A percentile compares a stretch with the other conserved stretches of the same genome.
phyloP scores from a whole-genome alignment of 2,113 vertebrate genomes.

The Pseudorectes ferrugineus region DNA sequence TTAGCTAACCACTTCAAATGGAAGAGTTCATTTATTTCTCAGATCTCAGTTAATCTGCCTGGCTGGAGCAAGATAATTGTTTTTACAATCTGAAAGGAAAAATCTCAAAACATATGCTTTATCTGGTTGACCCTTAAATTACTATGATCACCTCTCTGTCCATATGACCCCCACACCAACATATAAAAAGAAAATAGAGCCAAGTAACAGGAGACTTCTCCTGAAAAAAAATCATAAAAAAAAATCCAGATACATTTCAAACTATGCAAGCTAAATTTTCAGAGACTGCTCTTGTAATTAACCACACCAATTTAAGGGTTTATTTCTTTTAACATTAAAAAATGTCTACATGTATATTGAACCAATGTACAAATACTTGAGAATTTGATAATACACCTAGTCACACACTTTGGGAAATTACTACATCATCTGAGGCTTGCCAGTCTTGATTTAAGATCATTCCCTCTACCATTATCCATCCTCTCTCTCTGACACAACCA shows the following conservation, averaged over 20 bases:
- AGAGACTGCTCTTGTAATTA: neutral
- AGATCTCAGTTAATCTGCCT: neutral
- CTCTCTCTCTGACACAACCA: neutral
- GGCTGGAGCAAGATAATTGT: neutral
- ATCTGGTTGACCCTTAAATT: neutral
- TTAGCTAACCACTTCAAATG: neutral
- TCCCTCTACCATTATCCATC: neutral
- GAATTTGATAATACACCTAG: neutral
- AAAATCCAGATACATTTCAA: neutral
- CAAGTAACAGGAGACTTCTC: slow-evolving; percentile 3
- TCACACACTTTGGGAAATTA: slow-evolving; percentile 18
- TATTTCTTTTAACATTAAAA: neutral
- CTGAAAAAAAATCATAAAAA: neutral
- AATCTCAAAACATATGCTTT: neutral
- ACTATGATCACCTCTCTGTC: neutral
- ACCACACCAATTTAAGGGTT: neutral
- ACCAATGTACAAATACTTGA: neutral
- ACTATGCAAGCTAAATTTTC: neutral
- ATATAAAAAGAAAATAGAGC: slow-evolving; percentile 2
- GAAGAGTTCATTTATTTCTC: neutral
- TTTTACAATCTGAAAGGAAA: neutral
- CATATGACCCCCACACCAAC: neutral
- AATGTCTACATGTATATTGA: neutral
- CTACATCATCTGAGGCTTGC: neutral
- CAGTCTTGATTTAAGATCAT: slow-evolving; percentile 17